phyloP scores from a whole-genome alignment of 92 coral and sea anemone species.

The Siderastrea radians region DNA sequence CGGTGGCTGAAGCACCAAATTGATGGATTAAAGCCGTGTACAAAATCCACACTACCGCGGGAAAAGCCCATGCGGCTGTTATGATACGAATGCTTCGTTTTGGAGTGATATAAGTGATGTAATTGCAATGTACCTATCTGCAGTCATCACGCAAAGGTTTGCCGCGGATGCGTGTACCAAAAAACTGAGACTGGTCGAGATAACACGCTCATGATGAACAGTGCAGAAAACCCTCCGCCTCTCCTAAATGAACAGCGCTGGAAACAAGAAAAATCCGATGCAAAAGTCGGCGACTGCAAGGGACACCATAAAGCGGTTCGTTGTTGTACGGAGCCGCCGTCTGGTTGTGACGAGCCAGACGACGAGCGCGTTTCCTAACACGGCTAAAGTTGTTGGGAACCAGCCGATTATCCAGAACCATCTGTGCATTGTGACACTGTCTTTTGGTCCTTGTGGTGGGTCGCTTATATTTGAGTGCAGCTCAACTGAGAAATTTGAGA shows the following conservation, averaged over 20 bases:
- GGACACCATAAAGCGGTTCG: conserved; percentile 3
- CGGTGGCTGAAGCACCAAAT: neutral
- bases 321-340: conserved; percentile 15
- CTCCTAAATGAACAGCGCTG: conserved; percentile 1
- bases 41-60: conserved; percentile 7
- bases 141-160: conserved; percentile 11
- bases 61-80: neutral
- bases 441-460: too few relatives aligned
- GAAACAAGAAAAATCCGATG: neutral
- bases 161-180: neutral
- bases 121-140: conserved; percentile 17
- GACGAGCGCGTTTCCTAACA: conserved; percentile 3
- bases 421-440: conserved; percentile 1
- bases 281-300: conserved; percentile 17
- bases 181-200: neutral
- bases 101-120: conserved; percentile 3
- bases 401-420: conserved; percentile 37
- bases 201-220: neutral
- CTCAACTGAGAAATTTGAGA: too few relatives aligned
- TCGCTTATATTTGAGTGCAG: too few relatives aligned
- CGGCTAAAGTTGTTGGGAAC: conserved; percentile 7
- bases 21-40: neutral
- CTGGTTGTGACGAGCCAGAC: conserved; percentile 3
- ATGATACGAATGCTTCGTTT: neutral
- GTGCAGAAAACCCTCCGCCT: neutral